Evolutionary conservation across 53 echinoderm and acorn worm species (phyloP).

Genomic region (Zoroaster sp.): DNA sequence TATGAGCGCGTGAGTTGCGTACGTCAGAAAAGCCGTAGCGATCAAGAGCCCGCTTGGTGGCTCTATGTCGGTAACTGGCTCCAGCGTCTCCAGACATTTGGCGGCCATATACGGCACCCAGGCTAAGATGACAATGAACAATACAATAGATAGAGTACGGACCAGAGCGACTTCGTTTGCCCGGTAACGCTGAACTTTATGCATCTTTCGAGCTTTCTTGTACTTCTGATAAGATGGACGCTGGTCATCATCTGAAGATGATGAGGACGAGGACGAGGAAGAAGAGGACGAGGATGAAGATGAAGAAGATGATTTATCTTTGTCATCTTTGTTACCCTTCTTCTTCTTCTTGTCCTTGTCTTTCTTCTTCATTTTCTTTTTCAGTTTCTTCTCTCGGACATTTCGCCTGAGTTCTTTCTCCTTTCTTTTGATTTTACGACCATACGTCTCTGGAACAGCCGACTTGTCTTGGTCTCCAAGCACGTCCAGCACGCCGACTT

Average conservation of each 20-base stretch:
- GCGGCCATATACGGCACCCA: constrained; percentile 44
- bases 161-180: constrained; percentile 41
- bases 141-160: constrained; percentile 1
- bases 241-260: constrained; percentile 53
- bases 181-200: constrained; percentile 39
- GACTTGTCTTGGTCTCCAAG: neutral
- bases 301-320: constrained; percentile 3
- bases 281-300: constrained; percentile 40
- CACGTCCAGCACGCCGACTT: neutral
- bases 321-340: neutral
- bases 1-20: neutral
- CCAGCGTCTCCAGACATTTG: constrained; percentile 30
- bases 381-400: constrained; percentile 26
- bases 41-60: neutral
- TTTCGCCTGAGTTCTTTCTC: neutral
- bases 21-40: constrained; percentile 3
- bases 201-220: constrained; percentile 13
- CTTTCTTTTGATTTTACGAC: constrained; percentile 31
- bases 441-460: neutral
- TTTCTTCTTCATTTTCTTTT: constrained; percentile 16
- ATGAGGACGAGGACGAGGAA: constrained; percentile 40
- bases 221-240: constrained; percentile 53
- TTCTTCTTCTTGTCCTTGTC: neutral
- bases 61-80: neutral
- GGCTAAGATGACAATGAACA: neutral